phyloP scores from a whole-genome alignment of 2,797 vertebrate species.

The Perdix hodgsoniae region DNA sequence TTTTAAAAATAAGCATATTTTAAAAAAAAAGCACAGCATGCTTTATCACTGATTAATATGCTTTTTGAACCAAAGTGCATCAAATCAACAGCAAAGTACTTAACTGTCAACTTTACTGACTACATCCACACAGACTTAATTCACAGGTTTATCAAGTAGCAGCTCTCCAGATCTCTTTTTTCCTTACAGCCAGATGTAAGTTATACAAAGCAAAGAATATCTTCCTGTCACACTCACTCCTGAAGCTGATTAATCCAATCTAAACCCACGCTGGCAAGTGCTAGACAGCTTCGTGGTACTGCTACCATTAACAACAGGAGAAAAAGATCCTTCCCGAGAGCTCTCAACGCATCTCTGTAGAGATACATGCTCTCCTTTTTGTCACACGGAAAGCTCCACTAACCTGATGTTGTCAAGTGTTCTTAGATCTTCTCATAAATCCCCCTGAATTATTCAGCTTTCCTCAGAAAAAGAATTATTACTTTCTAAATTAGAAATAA shows the following conservation, averaged over 20 bases:
- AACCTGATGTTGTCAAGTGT: background rate
- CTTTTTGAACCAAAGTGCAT: conserved; percentile 23
- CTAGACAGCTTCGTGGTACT: background rate
- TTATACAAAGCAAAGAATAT: background rate
- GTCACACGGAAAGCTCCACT: background rate
- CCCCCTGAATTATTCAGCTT: background rate
- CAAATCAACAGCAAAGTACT: background rate
- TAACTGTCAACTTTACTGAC: background rate
- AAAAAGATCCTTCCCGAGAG: background rate
- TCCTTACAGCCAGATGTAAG: background rate
- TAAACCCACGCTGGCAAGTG: background rate
- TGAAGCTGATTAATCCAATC: background rate
- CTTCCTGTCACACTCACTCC: background rate
- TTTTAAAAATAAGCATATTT: background rate
- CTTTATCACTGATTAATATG: background rate
- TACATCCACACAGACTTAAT: background rate
- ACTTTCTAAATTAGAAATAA: background rate
- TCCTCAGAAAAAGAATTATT: background rate
- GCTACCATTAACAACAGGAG: background rate
- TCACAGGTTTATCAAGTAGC: background rate
- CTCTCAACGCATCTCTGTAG: background rate
- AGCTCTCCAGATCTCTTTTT: background rate
- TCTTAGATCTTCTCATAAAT: background rate
- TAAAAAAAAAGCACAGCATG: background rate
- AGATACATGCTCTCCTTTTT: background rate